Evolutionary conservation across 2,888 invertebrate species (phyloP), one percentile per base, ranked within the genome.

Genomic region (Luperina nickerlii): DNA sequence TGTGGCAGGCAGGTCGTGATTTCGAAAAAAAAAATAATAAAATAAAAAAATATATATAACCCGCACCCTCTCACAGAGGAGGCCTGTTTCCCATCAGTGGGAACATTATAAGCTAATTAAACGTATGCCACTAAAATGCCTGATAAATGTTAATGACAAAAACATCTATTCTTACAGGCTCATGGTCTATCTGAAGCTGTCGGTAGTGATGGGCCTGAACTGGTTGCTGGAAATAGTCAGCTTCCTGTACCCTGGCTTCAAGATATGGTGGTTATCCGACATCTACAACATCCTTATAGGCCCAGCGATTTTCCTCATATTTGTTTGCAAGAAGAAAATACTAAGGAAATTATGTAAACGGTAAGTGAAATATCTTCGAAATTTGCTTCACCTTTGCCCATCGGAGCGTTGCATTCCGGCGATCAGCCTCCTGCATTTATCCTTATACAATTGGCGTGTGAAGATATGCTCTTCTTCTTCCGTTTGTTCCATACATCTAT

Each of bases 191-290:
- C 75, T 96, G 63, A 96, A 96, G 84, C 87, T 96, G n/a, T 96
- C 96, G 0, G 87, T 95, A 8, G 93, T 96, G 80, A 96, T 96
- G 96, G 96, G 96, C 0, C 89, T 96, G 42, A 96, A 94, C 88
- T 96, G 96, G 96, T 66, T 96, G 27, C 87, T 96, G 3, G 96
- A 96, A 82, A 93, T 96, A 62, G 82, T 93, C 63, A 96, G 96
- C 75, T 94, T 90, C 72, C 65, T 92, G 57, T 86, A 86, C 5
- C 95, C 95, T 0, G 83, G 90, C 38, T 89, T 92, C 66, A 81
- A 84, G 0, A 77, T 93, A 51, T 96, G 94, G 95, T 90, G 91
- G 81, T 72, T 96, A 83, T 86, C 92, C 0, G 96, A 96, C 69
- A 79, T 90, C 18, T 96, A 95, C 91, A 96, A 96, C 78, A 88